Base-by-base conservation (phyloP, 1,140 invertebrate species). In the Drosophila ohnishii region DNA sequence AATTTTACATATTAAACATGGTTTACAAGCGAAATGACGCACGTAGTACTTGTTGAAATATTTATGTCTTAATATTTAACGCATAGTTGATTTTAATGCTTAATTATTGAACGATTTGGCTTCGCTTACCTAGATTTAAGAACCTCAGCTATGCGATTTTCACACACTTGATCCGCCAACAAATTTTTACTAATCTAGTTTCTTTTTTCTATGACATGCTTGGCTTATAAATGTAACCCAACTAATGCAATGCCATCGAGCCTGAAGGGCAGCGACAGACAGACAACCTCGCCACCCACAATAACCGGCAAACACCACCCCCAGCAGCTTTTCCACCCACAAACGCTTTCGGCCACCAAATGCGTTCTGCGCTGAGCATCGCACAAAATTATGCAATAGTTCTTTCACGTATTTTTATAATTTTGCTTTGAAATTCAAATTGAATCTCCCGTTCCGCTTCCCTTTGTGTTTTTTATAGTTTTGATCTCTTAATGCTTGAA, bases 171-270 rank as follows among this genome's bases (percentile, higher is more conserved):
- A 78, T 78, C 56, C 59, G 71, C 63, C 64, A 78, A 86, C 78
- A 76, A 77, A 77, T 88, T 90, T 90, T 80, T 77, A 91, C 86
- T 91, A 91, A 91, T 91, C 74, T 90, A 91, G 90, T 91, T 90
- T 89, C 84, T 91, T 66, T 91, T 88, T 91, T 91, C 90, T 88
- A 72, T 91, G 90, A 88, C 81, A 82, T 88, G 87, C 87, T 86
- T 91, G 90, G 90, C 90, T 91, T 90, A 58, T 89, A 74, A 80
- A 65, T 75, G 77, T 81, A 79, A 81, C 71, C 78, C 87, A 70
- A 75, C 85, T 85, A 90, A 81, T 67, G 85, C 81, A 89, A 75
- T 85, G 81, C 82, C 80, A 70, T 56, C 75, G 84, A 88, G 85
- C 55, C 55, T 71, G 48, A 80, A 56, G 75, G 57, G 64, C 57